Evolutionary conservation across 2,888 invertebrate species (phyloP), one percentile per base, ranked within the genome.

Genomic region (Helobdella robusta): DNA sequence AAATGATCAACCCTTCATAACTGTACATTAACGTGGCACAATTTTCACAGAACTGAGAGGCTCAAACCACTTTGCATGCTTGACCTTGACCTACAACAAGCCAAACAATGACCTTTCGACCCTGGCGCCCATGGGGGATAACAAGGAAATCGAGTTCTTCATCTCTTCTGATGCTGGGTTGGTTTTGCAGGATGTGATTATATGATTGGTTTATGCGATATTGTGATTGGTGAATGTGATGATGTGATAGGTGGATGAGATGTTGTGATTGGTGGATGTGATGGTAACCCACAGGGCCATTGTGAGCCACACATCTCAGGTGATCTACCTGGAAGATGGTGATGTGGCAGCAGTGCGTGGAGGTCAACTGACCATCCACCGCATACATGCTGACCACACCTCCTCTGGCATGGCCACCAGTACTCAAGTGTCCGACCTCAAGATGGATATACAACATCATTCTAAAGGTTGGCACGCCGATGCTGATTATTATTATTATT

Each of bases 221-320:
- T 56, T 56, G 6, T n/a, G 6, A 56, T 30, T 56, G 8, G 28
- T 3, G 30, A 56, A 56, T 25, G 8, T 18, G n/a, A 56, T 20
- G 20, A 3, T 54, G 54, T 30, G 56, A 40, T 40, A 15, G 44
- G 44, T n/a, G n/a, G n/a, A n/a, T n/a, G n/a, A n/a, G n/a, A 56
- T 20, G 20, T 2, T 54, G 54, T 30, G 56, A 40, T 40, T 40
- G 44, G 44, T n/a, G n/a, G n/a, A n/a, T n/a, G n/a, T n/a, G n/a
- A n/a, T n/a, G n/a, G n/a, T 20, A 18, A 20, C 15, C 72, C 73
- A 23, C 72, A 92, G 93, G 69, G 97, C 98, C 70, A 89, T 99
- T 66, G 95, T 99, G 78, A 98, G 98, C 78, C 97, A 98, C 80
- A 99, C 98, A 8, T 95, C 98, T 80, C 86, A 95, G 73, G 98